Base-by-base conservation (phyloP, 2,797 vertebrate genomes). In the Gallinago nigripennis region DNA sequence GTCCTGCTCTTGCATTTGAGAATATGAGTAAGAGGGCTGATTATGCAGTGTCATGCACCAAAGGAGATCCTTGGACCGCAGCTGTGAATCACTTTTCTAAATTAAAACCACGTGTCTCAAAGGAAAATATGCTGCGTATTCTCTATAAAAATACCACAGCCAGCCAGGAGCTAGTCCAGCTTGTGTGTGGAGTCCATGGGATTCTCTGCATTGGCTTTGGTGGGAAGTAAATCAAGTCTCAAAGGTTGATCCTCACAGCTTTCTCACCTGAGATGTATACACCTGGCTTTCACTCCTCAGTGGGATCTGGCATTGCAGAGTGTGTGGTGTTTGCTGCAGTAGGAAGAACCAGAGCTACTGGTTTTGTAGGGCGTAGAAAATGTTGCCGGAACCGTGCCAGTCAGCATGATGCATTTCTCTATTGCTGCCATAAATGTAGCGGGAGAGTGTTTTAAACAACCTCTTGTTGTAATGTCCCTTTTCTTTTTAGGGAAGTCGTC, bases 401-500 rank as follows among this genome's bases (percentile, higher is more conserved):
- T 75, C 88, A 71, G 16, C 76, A 18, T 24, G 56, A 75, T 82
- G n/a, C 46, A 11, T 39, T 89, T 92, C 64, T 75, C 28, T 73
- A 3, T 65, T 80, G 56, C 71, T 86, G 33, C 70, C 16, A 12
- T 54, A 68, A 92, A 71, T 73, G 64, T 94, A 93, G 83, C 65
- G 54, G 82, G 57, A 82, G 48, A 58, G 25, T 54, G 24, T 95
- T 94, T 82, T 87, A 88, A 94, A 35, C 83, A 91, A 58, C 45
- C n/a, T 57, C 53, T n/a, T 88, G 5, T 88, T 90, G 39, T 71
- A 57, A 73, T 68, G 35, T 92, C 23, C 27, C 27, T 82, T 94
- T 90, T 92, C 27, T 82, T 91, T 92, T 73, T 82, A 98, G 98
- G 97, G 98, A 98, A 81, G 96, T 98, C 91, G 76, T 98, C 97